phyloP scores from a whole-genome alignment of 2,797 vertebrate genomes.

The Acrossocheilus fasciatus region DNA sequence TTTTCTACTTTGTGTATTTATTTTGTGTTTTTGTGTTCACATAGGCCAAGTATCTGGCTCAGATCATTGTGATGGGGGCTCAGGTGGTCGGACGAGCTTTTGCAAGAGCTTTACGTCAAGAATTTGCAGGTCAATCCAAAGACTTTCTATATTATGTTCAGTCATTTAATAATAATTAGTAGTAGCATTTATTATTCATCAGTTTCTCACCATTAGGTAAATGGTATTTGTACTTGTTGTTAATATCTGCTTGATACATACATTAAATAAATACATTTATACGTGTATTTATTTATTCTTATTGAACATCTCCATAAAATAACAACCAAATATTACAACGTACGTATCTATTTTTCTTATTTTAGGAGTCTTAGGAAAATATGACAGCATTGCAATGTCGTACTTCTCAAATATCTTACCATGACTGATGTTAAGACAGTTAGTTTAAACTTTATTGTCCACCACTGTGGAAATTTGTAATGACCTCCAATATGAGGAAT shows the following conservation, averaged over 20 bases:
- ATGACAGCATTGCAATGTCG: background rate
- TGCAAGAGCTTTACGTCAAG: slow-evolving; percentile 89
- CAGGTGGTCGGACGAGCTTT: slow-evolving; percentile 97
- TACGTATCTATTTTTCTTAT: background rate
- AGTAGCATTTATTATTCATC: background rate
- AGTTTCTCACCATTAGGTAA: background rate
- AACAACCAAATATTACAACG: background rate
- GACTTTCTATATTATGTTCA: background rate
- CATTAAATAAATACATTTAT: background rate
- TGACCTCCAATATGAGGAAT: background rate
- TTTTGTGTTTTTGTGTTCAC: background rate
- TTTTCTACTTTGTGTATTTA: background rate
- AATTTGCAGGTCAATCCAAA: slow-evolving; percentile 86
- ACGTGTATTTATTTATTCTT: background rate
- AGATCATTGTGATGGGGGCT: slow-evolving; percentile 93
- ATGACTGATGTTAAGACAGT: background rate
- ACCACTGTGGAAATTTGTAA: no score
- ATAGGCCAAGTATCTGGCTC: slow-evolving; percentile 93
- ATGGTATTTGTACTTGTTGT: no score
- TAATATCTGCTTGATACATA: background rate
- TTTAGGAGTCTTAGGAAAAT: background rate
- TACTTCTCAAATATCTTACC: no score
- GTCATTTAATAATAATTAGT: background rate
- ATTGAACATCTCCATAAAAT: background rate
- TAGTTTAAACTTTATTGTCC: no score